phyloP scores from a whole-genome alignment of 2,888 invertebrate genomes.

The Schizotus pectinicornis region DNA sequence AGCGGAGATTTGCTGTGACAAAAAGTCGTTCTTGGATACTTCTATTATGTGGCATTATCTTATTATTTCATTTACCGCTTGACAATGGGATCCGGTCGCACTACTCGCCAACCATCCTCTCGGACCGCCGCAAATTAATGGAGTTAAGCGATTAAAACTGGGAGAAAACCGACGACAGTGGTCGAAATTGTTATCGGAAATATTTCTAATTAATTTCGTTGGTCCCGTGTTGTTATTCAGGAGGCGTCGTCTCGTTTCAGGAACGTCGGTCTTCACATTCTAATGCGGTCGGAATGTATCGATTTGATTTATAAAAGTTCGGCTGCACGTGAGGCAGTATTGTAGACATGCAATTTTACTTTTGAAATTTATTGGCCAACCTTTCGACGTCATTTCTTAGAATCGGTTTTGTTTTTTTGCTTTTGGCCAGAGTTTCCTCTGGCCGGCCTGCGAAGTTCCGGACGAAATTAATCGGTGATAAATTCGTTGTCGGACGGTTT shows the following conservation, averaged over 20 bases:
- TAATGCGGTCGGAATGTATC: conserved; percentile 17
- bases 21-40: not conserved
- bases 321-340: conserved; percentile 9
- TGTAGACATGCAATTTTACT: conserved; percentile 37
- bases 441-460: not conserved
- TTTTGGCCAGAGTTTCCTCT: not conserved
- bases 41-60: conserved; percentile 8
- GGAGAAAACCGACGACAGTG: too few relatives aligned
- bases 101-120: too few relatives aligned
- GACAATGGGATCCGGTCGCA: not conserved
- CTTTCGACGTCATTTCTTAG: conserved; percentile 12
- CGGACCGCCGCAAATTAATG: too few relatives aligned
- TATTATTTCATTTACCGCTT: conserved; percentile 16
- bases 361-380: conserved; percentile 37
- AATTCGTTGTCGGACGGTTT: conserved; percentile 1
- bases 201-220: conserved; percentile 20
- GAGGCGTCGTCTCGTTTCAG: not conserved
- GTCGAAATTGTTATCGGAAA: not conserved
- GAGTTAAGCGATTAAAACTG: too few relatives aligned
- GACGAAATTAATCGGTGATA: not conserved
- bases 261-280: not conserved
- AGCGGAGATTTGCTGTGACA: conserved; percentile 14
- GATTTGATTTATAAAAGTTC: conserved; percentile 22
- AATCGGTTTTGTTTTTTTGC: conserved; percentile 16
- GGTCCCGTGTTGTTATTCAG: not conserved